Evolutionary conservation across 2,888 invertebrate genomes (phyloP), one percentile per base, ranked within the genome.

Genomic region (Macropis europaea): DNA sequence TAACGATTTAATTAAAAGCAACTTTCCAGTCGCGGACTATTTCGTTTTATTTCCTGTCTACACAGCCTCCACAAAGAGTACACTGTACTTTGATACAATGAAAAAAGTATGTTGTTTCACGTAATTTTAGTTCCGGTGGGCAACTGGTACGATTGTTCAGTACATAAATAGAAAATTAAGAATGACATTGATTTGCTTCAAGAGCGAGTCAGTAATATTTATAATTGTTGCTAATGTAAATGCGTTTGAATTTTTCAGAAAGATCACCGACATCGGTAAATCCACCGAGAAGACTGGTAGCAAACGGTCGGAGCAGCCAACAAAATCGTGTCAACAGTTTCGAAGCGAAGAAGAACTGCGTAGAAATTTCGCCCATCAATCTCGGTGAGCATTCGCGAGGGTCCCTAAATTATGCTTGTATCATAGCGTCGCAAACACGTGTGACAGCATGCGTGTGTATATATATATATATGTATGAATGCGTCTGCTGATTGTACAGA

Each of bases 201-300:
- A n/a, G n/a, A n/a, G n/a, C n/a, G n/a, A n/a, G n/a, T n/a, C n/a
- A n/a, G n/a, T n/a, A n/a, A n/a, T n/a, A n/a, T n/a, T n/a, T n/a
- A n/a, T n/a, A n/a, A n/a, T n/a, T n/a, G n/a, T n/a, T n/a, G n/a
- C n/a, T n/a, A n/a, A n/a, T n/a, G n/a, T n/a, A n/a, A n/a, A n/a
- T n/a, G n/a, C n/a, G n/a, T n/a, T n/a, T n/a, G n/a, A n/a, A n/a
- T 62, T 69, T 82, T 84, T 50, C 83, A 88, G 87, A 89, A 82
- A 83, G 88, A 79, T 86, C 88, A 67, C 86, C 88, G 47, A 84
- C 87, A 42, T 82, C 85, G 60, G 81, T 76, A 53, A 88, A 82
- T 54, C 82, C 85, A 40, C 83, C 87, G n/a, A 79, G 88, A 68
- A 85, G 88, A 76, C 77, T 85, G 53, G 82, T 82, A 30, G 64